A percentile compares a stretch with the other conserved stretches of the same genome.
phyloP scores from a whole-genome alignment of 2,113 vertebrate genomes.

The Gorilla gorilla region DNA sequence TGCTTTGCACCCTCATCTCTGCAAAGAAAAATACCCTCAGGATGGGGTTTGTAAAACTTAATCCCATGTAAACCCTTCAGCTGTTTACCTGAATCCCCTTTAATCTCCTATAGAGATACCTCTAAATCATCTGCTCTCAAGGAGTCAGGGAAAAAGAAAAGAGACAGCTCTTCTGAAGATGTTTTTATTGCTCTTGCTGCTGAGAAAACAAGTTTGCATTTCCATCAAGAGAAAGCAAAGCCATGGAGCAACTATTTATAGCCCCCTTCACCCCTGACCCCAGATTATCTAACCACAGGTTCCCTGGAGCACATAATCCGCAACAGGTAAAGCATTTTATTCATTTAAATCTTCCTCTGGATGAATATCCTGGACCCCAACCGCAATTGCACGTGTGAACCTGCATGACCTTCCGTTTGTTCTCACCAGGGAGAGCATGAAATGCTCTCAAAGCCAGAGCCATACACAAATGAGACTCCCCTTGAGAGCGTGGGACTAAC shows the following conservation, averaged over 20 bases:
- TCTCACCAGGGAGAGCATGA: not conserved
- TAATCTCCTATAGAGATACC: conserved; percentile 64
- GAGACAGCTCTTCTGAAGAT: not conserved
- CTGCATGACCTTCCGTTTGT: not conserved
- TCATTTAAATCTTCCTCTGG: not conserved
- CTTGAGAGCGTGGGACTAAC: not conserved
- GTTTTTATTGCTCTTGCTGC: conserved; percentile 48
- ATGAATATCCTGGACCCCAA: not conserved
- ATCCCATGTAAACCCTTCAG: conserved; percentile 68
- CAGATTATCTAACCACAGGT: conserved; percentile 59
- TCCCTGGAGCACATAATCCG: conserved; percentile 47
- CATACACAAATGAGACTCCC: not conserved
- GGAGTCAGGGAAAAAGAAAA: not conserved
- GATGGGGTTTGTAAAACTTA: conserved; percentile 43
- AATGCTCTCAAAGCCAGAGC: not conserved
- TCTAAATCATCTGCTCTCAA: conserved; percentile 53
- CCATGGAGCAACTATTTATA: conserved; percentile 44
- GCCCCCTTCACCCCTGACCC: not conserved
- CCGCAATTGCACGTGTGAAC: not conserved
- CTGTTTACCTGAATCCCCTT: conserved; percentile 74
- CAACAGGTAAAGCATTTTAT: conserved; percentile 53
- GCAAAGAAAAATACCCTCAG: conserved; percentile 37
- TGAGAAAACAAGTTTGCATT: conserved; percentile 53
- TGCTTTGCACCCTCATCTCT: not conserved
- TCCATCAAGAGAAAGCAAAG: conserved; percentile 40